Conservation (phyloP, 1,140 invertebrate species). For the Geopemphigus sp. region DNA sequence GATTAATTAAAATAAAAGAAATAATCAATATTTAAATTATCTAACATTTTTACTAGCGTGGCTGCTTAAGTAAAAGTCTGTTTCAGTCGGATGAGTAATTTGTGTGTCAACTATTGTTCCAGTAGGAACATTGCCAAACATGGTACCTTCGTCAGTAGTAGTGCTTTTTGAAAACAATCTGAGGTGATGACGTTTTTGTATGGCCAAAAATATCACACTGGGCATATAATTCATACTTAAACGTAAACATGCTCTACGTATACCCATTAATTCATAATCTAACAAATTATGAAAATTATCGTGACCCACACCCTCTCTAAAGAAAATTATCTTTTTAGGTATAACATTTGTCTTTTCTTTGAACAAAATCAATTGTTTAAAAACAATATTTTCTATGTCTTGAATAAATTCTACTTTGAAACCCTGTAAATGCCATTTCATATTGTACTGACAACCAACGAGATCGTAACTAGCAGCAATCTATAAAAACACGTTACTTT, state of each 20-base stretch:
- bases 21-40: not conserved
- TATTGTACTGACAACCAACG: slow-evolving; percentile 67
- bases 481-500: slow-evolving; percentile 52
- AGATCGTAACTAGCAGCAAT: slow-evolving; percentile 69
- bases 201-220: slow-evolving; percentile 76
- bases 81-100: slow-evolving; percentile 76
- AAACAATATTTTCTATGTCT: slow-evolving; percentile 71
- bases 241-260: slow-evolving; percentile 65
- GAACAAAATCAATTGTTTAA: slow-evolving; percentile 61
- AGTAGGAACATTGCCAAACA: slow-evolving; percentile 71
- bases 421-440: slow-evolving; percentile 67
- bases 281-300: slow-evolving; percentile 67
- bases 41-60: slow-evolving; percentile 67
- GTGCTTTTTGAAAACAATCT: slow-evolving; percentile 63
- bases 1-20: slow-evolving; percentile 55
- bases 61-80: slow-evolving; percentile 82
- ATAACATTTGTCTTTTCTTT: slow-evolving; percentile 56
- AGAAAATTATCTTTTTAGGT: slow-evolving; percentile 70
- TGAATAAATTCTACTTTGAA: slow-evolving; percentile 69
- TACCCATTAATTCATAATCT: slow-evolving; percentile 64
- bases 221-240: slow-evolving; percentile 62
- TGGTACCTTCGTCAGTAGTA: slow-evolving; percentile 55
- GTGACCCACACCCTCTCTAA: slow-evolving; percentile 83
- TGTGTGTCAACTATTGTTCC: slow-evolving; percentile 79
- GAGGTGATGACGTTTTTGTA: slow-evolving; percentile 88